Base-by-base conservation (phyloP, 1,140 invertebrate species). In the Brachionus sp. region DNA sequence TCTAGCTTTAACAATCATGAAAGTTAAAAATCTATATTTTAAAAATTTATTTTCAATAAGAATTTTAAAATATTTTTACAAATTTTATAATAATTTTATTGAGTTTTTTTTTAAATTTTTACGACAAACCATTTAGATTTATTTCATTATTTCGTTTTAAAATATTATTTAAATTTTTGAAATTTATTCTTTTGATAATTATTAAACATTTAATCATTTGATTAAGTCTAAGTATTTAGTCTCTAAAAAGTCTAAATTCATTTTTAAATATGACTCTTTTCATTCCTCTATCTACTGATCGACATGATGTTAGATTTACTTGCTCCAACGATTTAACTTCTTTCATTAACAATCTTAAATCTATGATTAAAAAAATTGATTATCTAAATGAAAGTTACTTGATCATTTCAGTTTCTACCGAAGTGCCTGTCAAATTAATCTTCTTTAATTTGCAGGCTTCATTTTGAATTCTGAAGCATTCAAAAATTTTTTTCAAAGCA, bases 231-330 rank as follows among this genome's bases (percentile, higher is more conserved):
- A 29, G 29, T 2, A 29, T 2, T 29, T 29, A 29, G 29, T 29
- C 29, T 3, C 29, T 29, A 29, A 29, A 29, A 29, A 29, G 29
- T 29, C 29, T 29, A 29, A 78, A 78, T n/a, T 80, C 77, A 23
- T 57, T n/a, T 57, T 62, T 42, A 4, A 44, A 80, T 25, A 80
- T 10, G 1, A 39, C 9, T 62, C 57, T 62, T 62, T 80, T 80
- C 29, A 62, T 37, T 7, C 77, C 50, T 57, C 77, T 19, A 4
- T 80, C 77, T 1, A 80, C 12, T 10, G 77, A 80, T 80, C 77
- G 19, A 35, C 77, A 80, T 33, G 77, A 80, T 13, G 77, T 80
- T 44, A 80, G 16, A 80, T 80, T 80, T 19, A 80, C 5, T 80
- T 39, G 16, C n/a, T 80, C 35, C 13, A 80, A 44, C 5, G 35